phyloP scores from a whole-genome alignment of 2,888 invertebrate genomes.

The Boloria euphrosyne region DNA sequence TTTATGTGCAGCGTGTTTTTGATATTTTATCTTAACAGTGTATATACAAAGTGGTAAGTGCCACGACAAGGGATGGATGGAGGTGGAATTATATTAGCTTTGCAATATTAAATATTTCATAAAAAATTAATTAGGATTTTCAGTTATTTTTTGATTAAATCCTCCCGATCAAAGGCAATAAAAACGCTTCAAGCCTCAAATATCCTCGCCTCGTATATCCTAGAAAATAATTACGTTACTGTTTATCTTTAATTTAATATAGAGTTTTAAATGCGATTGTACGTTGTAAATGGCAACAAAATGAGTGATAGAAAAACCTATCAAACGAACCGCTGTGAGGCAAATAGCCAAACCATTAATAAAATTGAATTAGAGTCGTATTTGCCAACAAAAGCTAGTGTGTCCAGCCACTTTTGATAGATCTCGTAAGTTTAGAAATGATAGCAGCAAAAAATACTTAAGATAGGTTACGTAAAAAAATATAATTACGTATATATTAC shows the following conservation, averaged over 20 bases:
- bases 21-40: conserved; percentile 53
- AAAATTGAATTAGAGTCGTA: conserved; percentile 66
- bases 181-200: not conserved
- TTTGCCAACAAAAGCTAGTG: conserved; percentile 61
- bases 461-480: conserved; percentile 5
- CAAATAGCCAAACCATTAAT: conserved; percentile 60
- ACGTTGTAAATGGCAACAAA: conserved; percentile 38
- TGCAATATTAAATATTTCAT: conserved; percentile 3
- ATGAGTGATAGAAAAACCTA: conserved; percentile 41
- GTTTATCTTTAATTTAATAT: not conserved
- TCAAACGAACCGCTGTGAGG: conserved; percentile 41
- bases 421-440: conserved; percentile 38
- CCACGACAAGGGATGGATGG: not conserved
- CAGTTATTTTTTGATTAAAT: not conserved
- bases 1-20: conserved; percentile 66
- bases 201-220: not conserved
- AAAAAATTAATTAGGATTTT: conserved; percentile 3
- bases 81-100: not conserved
- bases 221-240: conserved; percentile 1
- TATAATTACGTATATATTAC: not conserved
- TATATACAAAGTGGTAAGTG: conserved; percentile 20
- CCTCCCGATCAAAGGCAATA: not conserved
- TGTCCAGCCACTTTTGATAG: conserved; percentile 49
- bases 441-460: not conserved
- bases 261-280: conserved; percentile 15